Evolutionary conservation across 1,140 invertebrate species (phyloP), one percentile per base, ranked within the genome.

Genomic region (Steinernema feltiae): DNA sequence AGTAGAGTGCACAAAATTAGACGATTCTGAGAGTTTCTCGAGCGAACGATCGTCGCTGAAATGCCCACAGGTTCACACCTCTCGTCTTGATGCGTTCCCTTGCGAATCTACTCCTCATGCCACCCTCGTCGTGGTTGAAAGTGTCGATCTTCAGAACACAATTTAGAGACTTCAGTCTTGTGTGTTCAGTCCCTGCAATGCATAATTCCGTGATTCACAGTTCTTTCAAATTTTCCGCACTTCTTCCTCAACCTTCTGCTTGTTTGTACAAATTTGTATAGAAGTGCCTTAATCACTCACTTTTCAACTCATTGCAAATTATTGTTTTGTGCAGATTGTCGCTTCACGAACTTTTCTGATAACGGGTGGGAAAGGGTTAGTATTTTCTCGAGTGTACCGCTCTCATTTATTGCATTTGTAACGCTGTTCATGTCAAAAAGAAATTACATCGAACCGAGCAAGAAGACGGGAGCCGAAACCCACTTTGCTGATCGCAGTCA

Each of bases 251-350:
- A 27, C 24, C 24, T 63, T 27, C 53, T 21, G 3, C 53, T 27
- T 63, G 41, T 46, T 46, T 46, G 53, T 63, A 63, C 53, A 63
- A 63, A 63, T 63, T 12, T 63, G 53, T 63, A 63, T 63, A 63
- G 53, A 63, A n/a, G 53, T 63, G 53, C 53, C 53, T 27, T 63
- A 63, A 63, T 27, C 53, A 27, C 12, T 27, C 7, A 63, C 53
- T 3, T 15, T 63, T 63, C 53, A 63, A 3, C 3, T 27, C 53
- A 3, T n/a, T 63, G 53, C 15, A 63, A 27, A 63, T 63, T 27
- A 63, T 21, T 63, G 3, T 27, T 63, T 21, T 63, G 53, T 7
- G 2, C 7, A 7, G 53, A 63, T 15, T 3, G 53, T 63, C 53
- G 24, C 53, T 27, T 7, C 35, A 7, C 7, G 35, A 21, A 63